These are phyloP conservation scores for Sphyrna mokarran DNA, from an alignment of 2,113 vertebrate genomes.

Conservation along the genomic window DNA sequence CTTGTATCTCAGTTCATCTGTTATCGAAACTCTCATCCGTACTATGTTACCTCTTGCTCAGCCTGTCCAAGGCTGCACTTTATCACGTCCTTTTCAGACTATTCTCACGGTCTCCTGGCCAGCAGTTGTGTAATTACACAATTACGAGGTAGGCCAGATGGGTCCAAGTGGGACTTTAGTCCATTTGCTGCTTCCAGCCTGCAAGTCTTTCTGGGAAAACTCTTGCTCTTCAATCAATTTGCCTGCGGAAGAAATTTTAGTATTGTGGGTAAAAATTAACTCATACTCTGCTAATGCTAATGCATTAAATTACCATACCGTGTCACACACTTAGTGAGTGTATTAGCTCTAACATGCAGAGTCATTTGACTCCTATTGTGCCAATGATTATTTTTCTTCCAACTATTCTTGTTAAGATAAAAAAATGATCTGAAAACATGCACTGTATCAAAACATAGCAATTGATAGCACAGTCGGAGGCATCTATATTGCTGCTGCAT, in stretches of 20 bases:
- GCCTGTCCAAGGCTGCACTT: not conserved
- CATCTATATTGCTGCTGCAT: not conserved
- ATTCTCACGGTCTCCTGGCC: not conserved
- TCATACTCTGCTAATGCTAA: not conserved
- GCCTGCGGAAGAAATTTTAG: not conserved
- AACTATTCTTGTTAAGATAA: not conserved
- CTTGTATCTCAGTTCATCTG: not conserved
- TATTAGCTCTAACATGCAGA: not conserved
- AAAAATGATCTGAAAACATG: not conserved
- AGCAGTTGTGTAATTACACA: not conserved
- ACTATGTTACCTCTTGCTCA: not conserved
- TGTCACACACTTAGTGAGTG: not conserved
- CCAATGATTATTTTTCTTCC: not conserved
- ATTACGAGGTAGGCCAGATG: not conserved
- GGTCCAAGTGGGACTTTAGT: not conserved
- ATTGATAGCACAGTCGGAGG: not conserved
- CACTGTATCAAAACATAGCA: not conserved
- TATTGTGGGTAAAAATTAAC: not conserved
- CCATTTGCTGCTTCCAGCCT: not conserved
- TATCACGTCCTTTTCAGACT: not conserved
- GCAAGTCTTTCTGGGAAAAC: not conserved
- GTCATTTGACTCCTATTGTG: not conserved
- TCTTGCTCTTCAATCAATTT: not conserved
- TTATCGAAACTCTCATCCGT: not conserved
- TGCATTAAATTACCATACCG: not conserved